Conservation (phyloP, 2,797 vertebrate genomes). For the Muraenolepis orangiensis region DNA sequence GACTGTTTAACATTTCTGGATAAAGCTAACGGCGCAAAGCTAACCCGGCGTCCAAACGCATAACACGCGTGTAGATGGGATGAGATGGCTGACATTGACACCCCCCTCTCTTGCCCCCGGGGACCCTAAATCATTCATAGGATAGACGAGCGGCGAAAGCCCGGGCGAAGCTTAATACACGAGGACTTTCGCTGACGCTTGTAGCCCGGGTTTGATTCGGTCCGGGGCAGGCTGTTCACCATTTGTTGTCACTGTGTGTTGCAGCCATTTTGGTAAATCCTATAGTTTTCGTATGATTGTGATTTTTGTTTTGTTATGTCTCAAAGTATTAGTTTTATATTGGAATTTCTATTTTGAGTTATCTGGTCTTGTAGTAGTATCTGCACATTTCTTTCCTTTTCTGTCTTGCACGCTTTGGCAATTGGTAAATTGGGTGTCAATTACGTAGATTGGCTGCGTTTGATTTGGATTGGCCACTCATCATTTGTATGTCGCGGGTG, state of each 20-base stretch:
- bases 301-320: too few relatives aligned
- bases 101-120: conserved; percentile 19
- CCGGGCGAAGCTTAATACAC: conserved; percentile 7
- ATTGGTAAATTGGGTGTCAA: too few relatives aligned
- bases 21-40: conserved; percentile 39
- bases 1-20: conserved; percentile 47
- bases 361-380: too few relatives aligned
- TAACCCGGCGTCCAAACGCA: conserved; percentile 30
- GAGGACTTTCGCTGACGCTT: conserved; percentile 13
- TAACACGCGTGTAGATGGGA: conserved; percentile 32
- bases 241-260: conserved; percentile 59
- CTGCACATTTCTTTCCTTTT: too few relatives aligned
- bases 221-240: conserved; percentile 44
- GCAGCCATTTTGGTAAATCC: too few relatives aligned
- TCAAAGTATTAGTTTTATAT: too few relatives aligned
- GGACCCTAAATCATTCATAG: conserved; percentile 26
- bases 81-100: conserved; percentile 31
- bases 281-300: too few relatives aligned
- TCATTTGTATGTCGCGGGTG: too few relatives aligned
- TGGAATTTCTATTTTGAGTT: too few relatives aligned
- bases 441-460: too few relatives aligned
- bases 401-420: too few relatives aligned
- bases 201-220: conserved; percentile 1
- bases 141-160: conserved; percentile 12
- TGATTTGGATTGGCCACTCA: too few relatives aligned